Percentiles rank a stretch among this genome's conserved stretches.
These are phyloP conservation scores for Falcunculus frontatus DNA, from an alignment of 2,113 vertebrate genomes.

Conservation along the genomic window DNA sequence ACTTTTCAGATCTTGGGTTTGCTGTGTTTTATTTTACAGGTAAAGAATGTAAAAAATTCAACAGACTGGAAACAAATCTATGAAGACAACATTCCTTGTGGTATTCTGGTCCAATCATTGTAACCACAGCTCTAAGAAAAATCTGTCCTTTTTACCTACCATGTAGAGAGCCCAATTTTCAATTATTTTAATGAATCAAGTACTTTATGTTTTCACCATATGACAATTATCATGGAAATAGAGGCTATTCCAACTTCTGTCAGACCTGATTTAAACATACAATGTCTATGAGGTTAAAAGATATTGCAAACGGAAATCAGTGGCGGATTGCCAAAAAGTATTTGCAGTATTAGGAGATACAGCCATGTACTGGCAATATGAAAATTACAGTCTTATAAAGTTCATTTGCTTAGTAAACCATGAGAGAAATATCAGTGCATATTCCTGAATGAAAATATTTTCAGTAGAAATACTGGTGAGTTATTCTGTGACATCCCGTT, in stretches of 20 bases:
- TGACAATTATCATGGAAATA: neutral
- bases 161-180: neutral
- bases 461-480: neutral
- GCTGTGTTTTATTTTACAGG: neutral
- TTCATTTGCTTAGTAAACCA: neutral
- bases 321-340: neutral
- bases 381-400: neutral
- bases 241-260: neutral
- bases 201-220: neutral
- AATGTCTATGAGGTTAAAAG: neutral
- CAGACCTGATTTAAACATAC: neutral
- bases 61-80: neutral
- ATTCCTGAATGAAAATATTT: neutral
- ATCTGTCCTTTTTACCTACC: neutral
- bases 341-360: neutral
- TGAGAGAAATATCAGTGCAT: neutral
- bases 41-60: neutral
- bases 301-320: neutral
- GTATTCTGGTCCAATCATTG: neutral
- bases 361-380: neutral
- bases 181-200: neutral
- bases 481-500: neutral
- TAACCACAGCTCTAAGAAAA: neutral
- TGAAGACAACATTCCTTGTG: neutral
- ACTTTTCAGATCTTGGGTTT: neutral